Base-by-base conservation (phyloP, 2,797 vertebrate species). In the Acipenser oxyrinchus region DNA sequence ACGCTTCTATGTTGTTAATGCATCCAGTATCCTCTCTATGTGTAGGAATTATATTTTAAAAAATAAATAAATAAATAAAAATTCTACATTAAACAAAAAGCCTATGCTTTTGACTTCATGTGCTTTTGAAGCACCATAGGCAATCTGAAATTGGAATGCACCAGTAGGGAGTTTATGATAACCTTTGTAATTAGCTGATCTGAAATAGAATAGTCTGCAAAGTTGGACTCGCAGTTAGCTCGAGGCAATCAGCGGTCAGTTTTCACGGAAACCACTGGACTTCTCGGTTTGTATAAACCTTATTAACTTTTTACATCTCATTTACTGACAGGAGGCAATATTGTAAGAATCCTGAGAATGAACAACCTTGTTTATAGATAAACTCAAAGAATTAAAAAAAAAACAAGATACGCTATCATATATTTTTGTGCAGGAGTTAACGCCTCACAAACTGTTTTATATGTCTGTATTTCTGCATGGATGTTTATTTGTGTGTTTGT, bases 101-200 rank as follows among this genome's bases (percentile, higher is more conserved):
- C 60, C 60, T 18, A 7, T 62, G 48, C 18, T 18, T 23, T 62
- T 72, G 62, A 68, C 61, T 10, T 66, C 37, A 48, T 51, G 6
- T 49, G 70, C 75, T 70, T 78, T 73, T 71, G 74, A 70, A 80
- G 74, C 81, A 83, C 79, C 79, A 79, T 79, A 76, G 86, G 83
- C 76, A 78, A 78, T 84, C 83, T 82, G 84, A 83, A 87, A 86
- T 86, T 82, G 84, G 80, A 84, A 83, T 83, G 80, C 77, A 79
- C 74, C 69, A 52, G 79, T 75, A 76, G 81, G n/a, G 78, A 74
- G 75, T 71, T 59, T 59, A 73, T 77, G 78, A 82, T 83, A 83
- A 83, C 75, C 75, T 74, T 69, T 73, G 80, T 86, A 86, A 88
- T 88, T 87, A 89, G 83, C 78, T 79, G 72, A 82, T 82, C 78